Percentiles rank a stretch among this genome's conserved stretches.
Conservation (phyloP, 2,113 vertebrate species). For the Sisor rabdophorus region DNA sequence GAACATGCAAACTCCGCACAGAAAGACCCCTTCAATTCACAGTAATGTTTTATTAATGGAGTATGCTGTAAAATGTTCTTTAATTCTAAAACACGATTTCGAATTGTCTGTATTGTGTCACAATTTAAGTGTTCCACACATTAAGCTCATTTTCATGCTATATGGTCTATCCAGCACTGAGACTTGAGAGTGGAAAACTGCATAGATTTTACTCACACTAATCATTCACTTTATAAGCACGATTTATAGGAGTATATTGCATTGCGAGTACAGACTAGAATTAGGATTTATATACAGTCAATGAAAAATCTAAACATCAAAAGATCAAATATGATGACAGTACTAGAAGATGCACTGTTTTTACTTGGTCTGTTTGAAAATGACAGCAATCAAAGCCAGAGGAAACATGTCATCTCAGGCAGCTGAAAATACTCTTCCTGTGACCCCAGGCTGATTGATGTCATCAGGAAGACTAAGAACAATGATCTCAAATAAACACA, state of each 20-base stretch:
- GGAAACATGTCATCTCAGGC: constrained; percentile 41
- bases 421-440: constrained; percentile 36
- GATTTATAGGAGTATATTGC: not conserved
- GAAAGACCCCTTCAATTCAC: no score
- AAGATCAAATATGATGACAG: constrained; percentile 26
- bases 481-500: constrained; percentile 18
- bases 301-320: constrained; percentile 12
- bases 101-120: not conserved
- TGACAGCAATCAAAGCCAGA: constrained; percentile 43
- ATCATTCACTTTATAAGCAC: constrained; percentile 4
- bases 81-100: not conserved
- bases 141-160: not conserved
- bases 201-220: constrained; percentile 1
- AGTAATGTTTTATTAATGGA: no score
- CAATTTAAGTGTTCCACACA: constrained; percentile 5
- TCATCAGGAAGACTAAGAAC: constrained; percentile 31
- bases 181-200: constrained; percentile 25
- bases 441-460: constrained; percentile 43
- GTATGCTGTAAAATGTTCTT: not conserved
- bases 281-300: not conserved
- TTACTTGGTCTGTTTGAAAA: constrained; percentile 28
- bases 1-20: no score
- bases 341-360: constrained; percentile 24
- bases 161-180: constrained; percentile 1
- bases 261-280: constrained; percentile 1